A percentile compares a stretch with the other conserved stretches of the same genome.
Evolutionary conservation across 2,888 invertebrate genomes (phyloP).

Genomic region (Hypolimnas misippus): DNA sequence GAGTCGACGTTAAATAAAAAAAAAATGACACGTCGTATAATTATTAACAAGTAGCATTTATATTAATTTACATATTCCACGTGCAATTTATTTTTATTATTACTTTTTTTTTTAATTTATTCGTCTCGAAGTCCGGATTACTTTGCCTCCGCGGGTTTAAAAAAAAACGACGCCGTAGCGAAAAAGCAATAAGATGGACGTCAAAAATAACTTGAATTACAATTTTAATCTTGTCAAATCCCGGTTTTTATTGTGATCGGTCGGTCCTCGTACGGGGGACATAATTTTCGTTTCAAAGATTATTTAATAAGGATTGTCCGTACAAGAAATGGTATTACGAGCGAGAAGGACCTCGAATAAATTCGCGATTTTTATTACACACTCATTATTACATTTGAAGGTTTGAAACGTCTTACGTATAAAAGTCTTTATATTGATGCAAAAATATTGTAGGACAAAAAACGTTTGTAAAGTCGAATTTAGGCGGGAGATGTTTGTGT

Average conservation of each 20-base stretch:
- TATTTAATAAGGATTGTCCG: conserved; percentile 77
- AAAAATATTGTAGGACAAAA: conserved; percentile 71
- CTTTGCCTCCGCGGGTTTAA: conserved; percentile 53
- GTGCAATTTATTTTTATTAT: conserved; percentile 39
- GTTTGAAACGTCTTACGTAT: conserved; percentile 68
- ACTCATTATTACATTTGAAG: conserved; percentile 77
- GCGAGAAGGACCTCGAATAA: conserved; percentile 66
- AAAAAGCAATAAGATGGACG: conserved; percentile 79
- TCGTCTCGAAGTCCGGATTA: conserved; percentile 59
- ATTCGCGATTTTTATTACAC: conserved; percentile 79
- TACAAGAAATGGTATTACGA: conserved; percentile 77
- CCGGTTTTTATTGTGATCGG: conserved; percentile 78
- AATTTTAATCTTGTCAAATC: conserved; percentile 84
- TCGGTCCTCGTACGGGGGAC: conserved; percentile 63
- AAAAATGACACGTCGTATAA: conserved; percentile 25
- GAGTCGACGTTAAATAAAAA: conserved; percentile 2
- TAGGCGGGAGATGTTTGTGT: conserved; percentile 36
- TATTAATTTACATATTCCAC: conserved; percentile 45
- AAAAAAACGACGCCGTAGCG: conserved; percentile 65
- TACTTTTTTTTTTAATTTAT: conserved; percentile 44
- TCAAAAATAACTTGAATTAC: conserved; percentile 81
- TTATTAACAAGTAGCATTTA: conserved; percentile 40
- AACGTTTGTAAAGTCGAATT: conserved; percentile 50
- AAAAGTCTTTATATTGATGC: conserved; percentile 77
- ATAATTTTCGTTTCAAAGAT: conserved; percentile 79